phyloP scores from a whole-genome alignment of 1,140 invertebrate species.

The Pectinophora gossypiella region DNA sequence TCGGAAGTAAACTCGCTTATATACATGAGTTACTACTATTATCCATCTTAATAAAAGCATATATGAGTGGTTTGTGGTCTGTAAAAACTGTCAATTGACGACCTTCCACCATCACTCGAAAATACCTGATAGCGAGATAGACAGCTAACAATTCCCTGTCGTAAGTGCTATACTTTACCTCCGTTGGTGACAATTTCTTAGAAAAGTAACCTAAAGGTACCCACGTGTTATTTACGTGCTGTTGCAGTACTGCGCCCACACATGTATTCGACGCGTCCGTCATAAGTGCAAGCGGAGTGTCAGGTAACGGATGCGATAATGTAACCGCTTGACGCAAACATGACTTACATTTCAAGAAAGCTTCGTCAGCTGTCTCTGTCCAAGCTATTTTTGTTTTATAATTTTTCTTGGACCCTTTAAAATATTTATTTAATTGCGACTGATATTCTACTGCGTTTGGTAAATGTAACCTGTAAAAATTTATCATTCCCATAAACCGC shows the following conservation, averaged over 20 bases:
- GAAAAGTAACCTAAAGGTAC: constrained; percentile 1
- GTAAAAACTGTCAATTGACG: not conserved
- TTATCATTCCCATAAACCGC: too few species aligned
- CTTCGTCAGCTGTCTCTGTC: constrained; percentile 8
- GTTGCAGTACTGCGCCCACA: constrained; percentile 30
- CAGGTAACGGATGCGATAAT: not conserved
- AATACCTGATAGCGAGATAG: not conserved
- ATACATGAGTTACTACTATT: constrained; percentile 2
- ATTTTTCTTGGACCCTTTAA: constrained; percentile 30
- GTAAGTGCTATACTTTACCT: constrained; percentile 1
- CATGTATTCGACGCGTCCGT: constrained; percentile 34
- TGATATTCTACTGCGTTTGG: constrained; percentile 28
- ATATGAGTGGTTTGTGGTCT: constrained; percentile 1
- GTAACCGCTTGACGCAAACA: constrained; percentile 29
- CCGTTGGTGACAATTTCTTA: not conserved
- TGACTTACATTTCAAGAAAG: constrained; percentile 17
- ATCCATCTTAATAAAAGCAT: not conserved
- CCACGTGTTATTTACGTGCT: constrained; percentile 7
- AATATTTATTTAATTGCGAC: constrained; percentile 20
- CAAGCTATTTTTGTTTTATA: constrained; percentile 19
- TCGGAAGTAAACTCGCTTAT: constrained; percentile 1
- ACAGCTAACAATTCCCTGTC: not conserved
- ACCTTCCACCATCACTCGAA: not conserved
- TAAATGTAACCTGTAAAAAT: too few species aligned
- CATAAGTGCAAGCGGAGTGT: constrained; percentile 18